Percentiles rank a stretch among this genome's conserved stretches.
Evolutionary conservation across 2,113 vertebrate species (phyloP).

Genomic region (Edolisoma coerulescens): DNA sequence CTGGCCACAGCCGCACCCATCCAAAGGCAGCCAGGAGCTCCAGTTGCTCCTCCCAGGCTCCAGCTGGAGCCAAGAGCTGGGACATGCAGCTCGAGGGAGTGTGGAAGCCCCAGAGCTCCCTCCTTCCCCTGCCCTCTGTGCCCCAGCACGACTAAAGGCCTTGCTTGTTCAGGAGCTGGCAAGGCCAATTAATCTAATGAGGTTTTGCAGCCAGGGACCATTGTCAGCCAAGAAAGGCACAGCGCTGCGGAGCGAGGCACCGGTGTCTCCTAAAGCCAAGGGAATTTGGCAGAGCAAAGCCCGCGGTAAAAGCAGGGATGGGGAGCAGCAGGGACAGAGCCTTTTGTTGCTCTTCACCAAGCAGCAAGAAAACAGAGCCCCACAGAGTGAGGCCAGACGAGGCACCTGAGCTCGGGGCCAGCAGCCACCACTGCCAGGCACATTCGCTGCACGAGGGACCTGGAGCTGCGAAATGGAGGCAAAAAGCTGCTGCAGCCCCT

Average conservation of each 20-base stretch:
- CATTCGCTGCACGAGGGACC: neutral
- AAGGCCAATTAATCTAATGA: constrained; percentile 65
- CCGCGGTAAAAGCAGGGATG: neutral
- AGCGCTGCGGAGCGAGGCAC: neutral
- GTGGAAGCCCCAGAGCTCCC: neutral
- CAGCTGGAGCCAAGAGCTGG: neutral
- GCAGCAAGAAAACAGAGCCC: neutral
- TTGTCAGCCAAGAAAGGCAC: constrained; percentile 55
- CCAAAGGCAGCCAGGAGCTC: neutral
- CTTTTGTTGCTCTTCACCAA: constrained; percentile 2
- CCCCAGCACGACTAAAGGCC: constrained; percentile 49
- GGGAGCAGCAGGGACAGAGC: neutral
- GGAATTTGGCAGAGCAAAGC: constrained; percentile 53
- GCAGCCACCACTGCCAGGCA: neutral
- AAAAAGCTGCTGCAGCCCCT: neutral
- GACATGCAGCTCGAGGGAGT: neutral
- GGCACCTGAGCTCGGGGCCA: neutral
- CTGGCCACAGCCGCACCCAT: neutral
- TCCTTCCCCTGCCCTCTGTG: neutral
- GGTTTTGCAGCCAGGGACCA: constrained; percentile 62
- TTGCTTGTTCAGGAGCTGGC: constrained; percentile 52
- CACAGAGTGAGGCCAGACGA: neutral
- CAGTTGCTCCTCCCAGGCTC: neutral
- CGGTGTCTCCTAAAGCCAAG: constrained; percentile 32
- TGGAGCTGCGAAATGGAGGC: neutral